Base-by-base conservation (phyloP, 2,797 vertebrate genomes). In the Eulemur mongoz region DNA sequence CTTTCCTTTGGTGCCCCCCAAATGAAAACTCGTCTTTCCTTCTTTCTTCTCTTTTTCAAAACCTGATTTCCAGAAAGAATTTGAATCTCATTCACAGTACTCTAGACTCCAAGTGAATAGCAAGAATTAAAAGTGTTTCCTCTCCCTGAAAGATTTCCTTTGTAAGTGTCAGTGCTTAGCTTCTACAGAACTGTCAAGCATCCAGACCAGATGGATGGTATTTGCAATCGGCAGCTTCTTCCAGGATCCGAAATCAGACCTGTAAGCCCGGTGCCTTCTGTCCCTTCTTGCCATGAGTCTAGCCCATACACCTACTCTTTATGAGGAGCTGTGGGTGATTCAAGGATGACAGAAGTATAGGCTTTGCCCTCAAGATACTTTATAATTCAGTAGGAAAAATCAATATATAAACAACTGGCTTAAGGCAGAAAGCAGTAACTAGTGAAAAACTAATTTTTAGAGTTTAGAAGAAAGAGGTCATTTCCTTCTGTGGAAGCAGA, bases 41-140 rank as follows among this genome's bases (percentile, higher is more conserved):
- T 76, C 75, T 88, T 61, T 52, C 69, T 48, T 88, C 45, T 91
- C 15, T n/a, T 20, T 96, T 67, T 82, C 45, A 81, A 94, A 91
- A 69, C 50, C 48, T 82, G 17, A 73, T 81, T 87, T 95, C 69
- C n/a, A 61, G 61, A 76, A 89, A 70, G 43, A 85, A 86, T 85
- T 38, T 35, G 50, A 93, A 69, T 73, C n/a, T 93, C 45, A 61
- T 86, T 93, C n/a, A 6, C 12, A 48, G 35, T 76, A 83, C 35
- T 90, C 72, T 75, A 75, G 70, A 78, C 63, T 86, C 12, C 7
- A 18, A 94, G 48, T 65, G 45, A 83, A 70, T 85, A 69, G 18
- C 50, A 78, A 80, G 54, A 61, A 57, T 78, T 70, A 69, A 81
- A 73, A 57, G 25, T 79, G 45, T 89, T 73, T 89, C 40, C 30